phyloP scores from a whole-genome alignment of 2,797 vertebrate species.

The Sebastes nivosus region DNA sequence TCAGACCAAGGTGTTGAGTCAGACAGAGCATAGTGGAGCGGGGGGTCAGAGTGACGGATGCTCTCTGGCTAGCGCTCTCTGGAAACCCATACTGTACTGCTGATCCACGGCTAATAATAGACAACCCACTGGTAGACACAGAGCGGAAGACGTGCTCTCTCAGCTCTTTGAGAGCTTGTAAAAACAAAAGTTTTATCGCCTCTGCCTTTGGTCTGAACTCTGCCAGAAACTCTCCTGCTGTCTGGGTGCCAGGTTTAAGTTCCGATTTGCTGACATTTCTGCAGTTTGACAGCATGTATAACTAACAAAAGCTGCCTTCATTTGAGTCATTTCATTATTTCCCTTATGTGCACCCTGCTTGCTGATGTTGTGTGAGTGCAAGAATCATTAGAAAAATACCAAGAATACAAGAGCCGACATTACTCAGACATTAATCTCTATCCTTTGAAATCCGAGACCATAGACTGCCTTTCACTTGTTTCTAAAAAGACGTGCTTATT shows the following conservation, averaged over 20 bases:
- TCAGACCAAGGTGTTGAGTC: constrained; percentile 56
- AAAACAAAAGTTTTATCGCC: constrained; percentile 42
- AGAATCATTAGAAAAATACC: background rate
- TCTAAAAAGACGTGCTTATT: constrained; percentile 21
- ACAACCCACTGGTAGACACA: constrained; percentile 38
- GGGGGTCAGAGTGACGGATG: constrained; percentile 61
- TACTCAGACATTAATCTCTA: background rate
- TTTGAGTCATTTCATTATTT: background rate
- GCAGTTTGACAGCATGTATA: constrained; percentile 8
- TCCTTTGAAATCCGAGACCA: constrained; percentile 2
- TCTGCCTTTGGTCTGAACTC: constrained; percentile 27
- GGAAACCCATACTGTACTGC: constrained; percentile 56
- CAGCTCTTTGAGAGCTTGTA: constrained; percentile 47
- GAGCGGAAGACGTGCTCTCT: constrained; percentile 28
- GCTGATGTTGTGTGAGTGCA: background rate
- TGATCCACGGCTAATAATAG: constrained; percentile 66
- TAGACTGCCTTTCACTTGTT: background rate
- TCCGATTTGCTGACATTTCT: constrained; percentile 15
- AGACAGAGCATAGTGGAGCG: constrained; percentile 34
- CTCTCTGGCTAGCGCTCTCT: constrained; percentile 50
- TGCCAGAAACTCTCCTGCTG: constrained; percentile 7
- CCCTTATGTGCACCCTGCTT: background rate
- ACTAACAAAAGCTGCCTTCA: constrained; percentile 6
- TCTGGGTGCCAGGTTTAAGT: constrained; percentile 22
- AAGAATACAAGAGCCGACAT: background rate